Evolutionary conservation across 1,140 invertebrate genomes (phyloP), one percentile per base, ranked within the genome.

Genomic region (Drosophila murphyi): DNA sequence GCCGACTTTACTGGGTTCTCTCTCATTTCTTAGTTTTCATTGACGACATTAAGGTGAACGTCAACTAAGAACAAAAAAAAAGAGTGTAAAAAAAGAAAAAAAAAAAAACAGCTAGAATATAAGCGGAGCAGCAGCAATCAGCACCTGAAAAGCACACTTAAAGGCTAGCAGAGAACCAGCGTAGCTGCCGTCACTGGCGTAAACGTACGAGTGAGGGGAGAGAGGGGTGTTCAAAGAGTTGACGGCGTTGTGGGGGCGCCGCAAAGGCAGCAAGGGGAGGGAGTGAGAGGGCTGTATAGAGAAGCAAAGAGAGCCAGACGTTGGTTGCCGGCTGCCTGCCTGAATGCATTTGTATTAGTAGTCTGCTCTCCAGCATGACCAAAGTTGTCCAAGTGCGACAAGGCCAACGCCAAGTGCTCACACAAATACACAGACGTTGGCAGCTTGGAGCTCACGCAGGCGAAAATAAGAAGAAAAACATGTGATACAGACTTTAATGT

Each of bases 391-490:
- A 69, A 91, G 89, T 82, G 85, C 80, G 87, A 92, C 90, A 91
- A 92, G 83, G 91, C 90, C 78, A 91, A 90, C 89, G 77, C 80
- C 85, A 88, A 88, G 80, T 78, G 83, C 51, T 88, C 60, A 52
- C 63, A 82, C 54, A 64, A 56, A 74, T 72, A 76, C 72, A 65
- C 57, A 79, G 31, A 63, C 76, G 41, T 10, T 31, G 50, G 20
- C 61, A 63, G 67, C 39, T 59, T 60, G 60, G 35, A 69, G 59
- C 35, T 45, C 70, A 81, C 73, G 64, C 81, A 85, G 72, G 86
- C 78, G 77, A 90, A 91, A 91, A 87, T 89, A 91, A 90, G 90
- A 91, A 80, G 82, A 81, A 78, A 86, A 91, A 91, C 89, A 91
- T 91, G 89, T 91, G 89, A 91, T 91, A 91, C 89, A 91, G 85